Conservation (phyloP, 2,888 invertebrate genomes). For the Ophion ventricosus region DNA sequence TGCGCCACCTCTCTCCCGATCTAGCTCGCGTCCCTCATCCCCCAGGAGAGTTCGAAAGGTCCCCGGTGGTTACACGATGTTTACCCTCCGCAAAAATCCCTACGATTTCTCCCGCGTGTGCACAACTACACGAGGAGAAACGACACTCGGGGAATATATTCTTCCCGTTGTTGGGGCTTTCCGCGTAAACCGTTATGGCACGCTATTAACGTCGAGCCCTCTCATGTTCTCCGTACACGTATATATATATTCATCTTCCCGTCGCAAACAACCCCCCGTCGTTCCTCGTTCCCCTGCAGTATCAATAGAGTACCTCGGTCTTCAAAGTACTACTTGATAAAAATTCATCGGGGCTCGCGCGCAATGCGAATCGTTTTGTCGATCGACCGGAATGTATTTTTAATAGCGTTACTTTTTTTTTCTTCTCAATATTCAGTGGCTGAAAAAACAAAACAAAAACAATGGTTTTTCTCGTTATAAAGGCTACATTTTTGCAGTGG, state of each 20-base stretch:
- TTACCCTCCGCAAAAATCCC: slow-evolving; percentile 78
- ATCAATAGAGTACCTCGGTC: neutral
- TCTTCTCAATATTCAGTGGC: neutral
- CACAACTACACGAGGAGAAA: slow-evolving; percentile 30
- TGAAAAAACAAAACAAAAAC: too few species aligned
- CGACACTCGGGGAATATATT: slow-evolving; percentile 49
- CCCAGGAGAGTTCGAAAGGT: slow-evolving; percentile 68
- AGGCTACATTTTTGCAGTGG: neutral
- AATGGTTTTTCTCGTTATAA: neutral
- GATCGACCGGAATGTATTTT: neutral
- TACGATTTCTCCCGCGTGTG: slow-evolving; percentile 67
- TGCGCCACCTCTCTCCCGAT: slow-evolving; percentile 37
- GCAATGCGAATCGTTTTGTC: too few species aligned
- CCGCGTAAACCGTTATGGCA: slow-evolving; percentile 66
- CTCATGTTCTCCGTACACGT: slow-evolving; percentile 52
- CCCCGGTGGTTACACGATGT: slow-evolving; percentile 81
- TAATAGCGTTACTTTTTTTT: neutral
- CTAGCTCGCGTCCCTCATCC: slow-evolving; percentile 55
- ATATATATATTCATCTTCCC: slow-evolving; percentile 18
- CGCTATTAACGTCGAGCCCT: slow-evolving; percentile 69
- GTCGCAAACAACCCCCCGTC: slow-evolving; percentile 35
- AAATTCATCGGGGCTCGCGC: slow-evolving; percentile 7
- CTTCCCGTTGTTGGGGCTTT: slow-evolving; percentile 53
- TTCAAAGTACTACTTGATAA: neutral
- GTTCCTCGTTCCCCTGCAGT: neutral